Conservation (phyloP, 1,140 invertebrate species). For the Heliconius hewitsoni region DNA sequence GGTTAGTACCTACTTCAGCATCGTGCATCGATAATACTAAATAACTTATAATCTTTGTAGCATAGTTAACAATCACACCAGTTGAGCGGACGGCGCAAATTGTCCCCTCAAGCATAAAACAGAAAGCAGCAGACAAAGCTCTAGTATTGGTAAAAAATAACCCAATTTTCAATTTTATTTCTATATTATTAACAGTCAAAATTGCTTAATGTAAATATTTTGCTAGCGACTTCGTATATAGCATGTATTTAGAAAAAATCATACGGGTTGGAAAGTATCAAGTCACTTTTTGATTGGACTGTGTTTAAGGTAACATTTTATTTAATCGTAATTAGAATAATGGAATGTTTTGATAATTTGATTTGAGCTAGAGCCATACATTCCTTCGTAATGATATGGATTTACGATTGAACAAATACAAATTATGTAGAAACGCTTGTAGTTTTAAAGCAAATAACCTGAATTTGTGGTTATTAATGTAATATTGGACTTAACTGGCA, state of each 20-base stretch:
- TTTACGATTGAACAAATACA: neutral
- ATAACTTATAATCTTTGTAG: constrained; percentile 72
- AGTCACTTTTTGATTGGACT: constrained; percentile 33
- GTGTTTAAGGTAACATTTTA: constrained; percentile 33
- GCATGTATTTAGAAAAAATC: constrained; percentile 18
- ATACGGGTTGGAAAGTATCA: constrained; percentile 15
- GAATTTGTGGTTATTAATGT: too few relatives aligned
- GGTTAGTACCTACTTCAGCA: constrained; percentile 39
- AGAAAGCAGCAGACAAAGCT: constrained; percentile 44
- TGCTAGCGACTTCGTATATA: constrained; percentile 18
- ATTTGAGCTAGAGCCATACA: neutral
- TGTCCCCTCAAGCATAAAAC: constrained; percentile 60
- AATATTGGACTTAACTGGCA: too few relatives aligned
- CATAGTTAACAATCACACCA: constrained; percentile 74
- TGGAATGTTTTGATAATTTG: constrained; percentile 15
- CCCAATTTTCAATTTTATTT: constrained; percentile 16
- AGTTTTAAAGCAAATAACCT: neutral
- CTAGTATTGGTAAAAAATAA: neutral
- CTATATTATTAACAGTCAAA: neutral
- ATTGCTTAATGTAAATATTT: neutral
- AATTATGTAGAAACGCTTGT: neutral
- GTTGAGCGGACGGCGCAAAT: constrained; percentile 65
- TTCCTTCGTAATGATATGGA: neutral
- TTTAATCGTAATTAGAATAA: constrained; percentile 34
- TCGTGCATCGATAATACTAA: constrained; percentile 59